Base-by-base conservation (phyloP, 2,113 vertebrate genomes). In the Megaceryle torquata region DNA sequence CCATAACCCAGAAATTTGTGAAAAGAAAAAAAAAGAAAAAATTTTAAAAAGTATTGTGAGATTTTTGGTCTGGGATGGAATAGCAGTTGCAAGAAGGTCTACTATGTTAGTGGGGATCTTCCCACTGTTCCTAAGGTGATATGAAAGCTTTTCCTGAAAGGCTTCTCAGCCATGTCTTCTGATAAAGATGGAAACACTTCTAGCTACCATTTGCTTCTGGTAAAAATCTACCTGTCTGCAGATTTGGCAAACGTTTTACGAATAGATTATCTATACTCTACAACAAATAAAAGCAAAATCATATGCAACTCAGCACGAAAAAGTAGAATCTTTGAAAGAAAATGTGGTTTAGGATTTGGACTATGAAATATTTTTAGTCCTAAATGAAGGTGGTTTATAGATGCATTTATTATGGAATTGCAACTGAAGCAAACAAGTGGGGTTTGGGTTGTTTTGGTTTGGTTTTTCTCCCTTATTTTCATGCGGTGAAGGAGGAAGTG, bases 251-350 rank as follows among this genome's bases (percentile, higher is more conserved):
- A 41, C 3, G 0, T 25, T 44, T 54, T 54, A 46, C 4, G 10
- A 28, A 59, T 10, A 28, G 14, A 4, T 46, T 18, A 7, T 43
- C 21, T 7, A 51, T 51, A 0, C 8, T 5, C 1, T 7, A 6
- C 10, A 54, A 17, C 8, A 63, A 37, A 15, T 2, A 11, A 59
- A 79, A 43, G 0, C 19, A 43, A 37, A 57, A 5, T 18, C 2
- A 0, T 1, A 5, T 19, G 15, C 50, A 54, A 5, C 7, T 11
- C 39, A 76, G 46, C 2, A 3, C 3, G 4, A 15, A 20, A 24
- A 56, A 64, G 35, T 11, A 24, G 20, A 37, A 11, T 44, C 43
- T 82, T n/a, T 46, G 57, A 17, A 37, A 72, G 26, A 59, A 68
- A 72, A 13, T 6, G 14, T 31, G 39, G 0, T 15, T 54, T 25